These are phyloP conservation scores for Leptatherina wallacei DNA, from an alignment of 2,797 vertebrate genomes.

Conservation along the genomic window DNA sequence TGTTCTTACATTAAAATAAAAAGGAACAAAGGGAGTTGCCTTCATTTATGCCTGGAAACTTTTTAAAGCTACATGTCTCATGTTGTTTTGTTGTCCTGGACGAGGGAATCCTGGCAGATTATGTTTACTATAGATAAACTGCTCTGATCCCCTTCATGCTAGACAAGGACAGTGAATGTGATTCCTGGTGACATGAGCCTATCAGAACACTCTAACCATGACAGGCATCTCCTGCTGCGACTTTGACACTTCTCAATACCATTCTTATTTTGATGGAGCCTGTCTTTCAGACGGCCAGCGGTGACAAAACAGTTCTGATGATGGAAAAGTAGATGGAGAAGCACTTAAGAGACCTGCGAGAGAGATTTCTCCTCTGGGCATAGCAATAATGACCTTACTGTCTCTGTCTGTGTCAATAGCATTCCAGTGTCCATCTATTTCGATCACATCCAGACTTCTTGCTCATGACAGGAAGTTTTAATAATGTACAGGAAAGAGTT, in stretches of 20 bases:
- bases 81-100: slow-evolving; percentile 2
- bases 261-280: slow-evolving; percentile 57
- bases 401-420: slow-evolving; percentile 70
- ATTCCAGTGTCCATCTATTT: slow-evolving; percentile 60
- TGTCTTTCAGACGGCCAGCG: slow-evolving; percentile 45
- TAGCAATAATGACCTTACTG: slow-evolving; percentile 71
- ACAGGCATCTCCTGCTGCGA: slow-evolving; percentile 62
- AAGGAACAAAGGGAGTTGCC: slow-evolving; percentile 18
- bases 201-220: slow-evolving; percentile 54
- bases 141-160: slow-evolving; percentile 35
- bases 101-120: slow-evolving; percentile 33
- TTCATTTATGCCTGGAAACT: slow-evolving; percentile 21
- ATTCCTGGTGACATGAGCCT: slow-evolving; percentile 56
- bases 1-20: slow-evolving; percentile 9
- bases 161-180: slow-evolving; percentile 61
- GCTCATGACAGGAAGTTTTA: slow-evolving; percentile 71
- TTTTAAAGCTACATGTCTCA: slow-evolving; percentile 10
- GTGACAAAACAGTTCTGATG: slow-evolving; percentile 61
- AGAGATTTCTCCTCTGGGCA: slow-evolving; percentile 62
- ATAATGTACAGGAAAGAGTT: slow-evolving; percentile 57
- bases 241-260: slow-evolving; percentile 68
- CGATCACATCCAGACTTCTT: slow-evolving; percentile 54
- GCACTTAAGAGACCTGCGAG: slow-evolving; percentile 70
- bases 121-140: slow-evolving; percentile 58
- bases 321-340: slow-evolving; percentile 50